phyloP scores from a whole-genome alignment of 2,888 invertebrate genomes.

The Tryphoninae sp. region DNA sequence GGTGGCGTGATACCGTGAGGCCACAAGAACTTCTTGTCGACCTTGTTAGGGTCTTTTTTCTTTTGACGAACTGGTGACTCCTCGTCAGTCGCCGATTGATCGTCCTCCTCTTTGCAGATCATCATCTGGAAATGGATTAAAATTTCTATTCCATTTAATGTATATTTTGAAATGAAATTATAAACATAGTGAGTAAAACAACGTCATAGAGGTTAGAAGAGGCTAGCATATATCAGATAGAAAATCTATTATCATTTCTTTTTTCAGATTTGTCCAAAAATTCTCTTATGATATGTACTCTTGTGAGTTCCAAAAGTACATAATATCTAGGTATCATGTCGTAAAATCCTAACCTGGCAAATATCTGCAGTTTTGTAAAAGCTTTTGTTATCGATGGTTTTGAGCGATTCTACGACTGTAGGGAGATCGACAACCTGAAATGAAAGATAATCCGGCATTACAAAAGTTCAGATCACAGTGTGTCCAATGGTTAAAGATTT shows the following conservation, averaged over 20 bases:
- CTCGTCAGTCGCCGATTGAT: slow-evolving; percentile 88
- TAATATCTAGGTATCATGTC: background rate
- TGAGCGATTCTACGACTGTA: slow-evolving; percentile 94
- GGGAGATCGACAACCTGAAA: slow-evolving; percentile 92
- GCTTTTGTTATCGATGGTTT: slow-evolving; percentile 97
- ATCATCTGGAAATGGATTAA: slow-evolving; percentile 83
- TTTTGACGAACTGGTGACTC: slow-evolving; percentile 90
- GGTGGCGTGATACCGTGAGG: slow-evolving; percentile 98
- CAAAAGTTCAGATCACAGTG: background rate
- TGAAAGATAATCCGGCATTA: slow-evolving; percentile 28
- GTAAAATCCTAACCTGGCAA: slow-evolving; percentile 86
- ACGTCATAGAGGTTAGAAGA: background rate
- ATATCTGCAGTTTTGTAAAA: slow-evolving; percentile 99
- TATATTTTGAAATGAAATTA: background rate
- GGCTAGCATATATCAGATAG: too few species aligned
- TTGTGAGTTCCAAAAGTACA: background rate
- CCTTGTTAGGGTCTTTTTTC: slow-evolving; percentile 92
- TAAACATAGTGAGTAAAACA: background rate
- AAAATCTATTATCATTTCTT: background rate
- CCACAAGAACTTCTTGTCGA: slow-evolving; percentile 96
- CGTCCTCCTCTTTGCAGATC: slow-evolving; percentile 94
- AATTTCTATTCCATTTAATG: too few species aligned
- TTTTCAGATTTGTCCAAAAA: background rate
- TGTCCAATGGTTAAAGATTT: background rate
- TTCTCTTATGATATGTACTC: too few species aligned